These are phyloP conservation scores for Ochropacha duplaris DNA, from an alignment of 2,888 invertebrate genomes.

Conservation along the genomic window DNA sequence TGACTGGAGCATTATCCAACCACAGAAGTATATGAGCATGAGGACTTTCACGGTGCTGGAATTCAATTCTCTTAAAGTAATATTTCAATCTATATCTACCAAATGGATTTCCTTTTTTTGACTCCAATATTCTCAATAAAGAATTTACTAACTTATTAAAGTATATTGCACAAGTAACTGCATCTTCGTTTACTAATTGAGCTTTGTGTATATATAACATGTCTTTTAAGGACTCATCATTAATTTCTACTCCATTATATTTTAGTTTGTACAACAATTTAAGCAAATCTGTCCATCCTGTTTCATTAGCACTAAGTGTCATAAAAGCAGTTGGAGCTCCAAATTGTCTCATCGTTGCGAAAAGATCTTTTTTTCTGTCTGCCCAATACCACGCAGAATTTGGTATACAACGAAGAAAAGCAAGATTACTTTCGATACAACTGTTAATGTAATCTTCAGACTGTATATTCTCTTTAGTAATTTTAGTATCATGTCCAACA, in stretches of 20 bases:
- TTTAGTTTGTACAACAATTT: constrained; percentile 44
- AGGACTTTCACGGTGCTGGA: constrained; percentile 50
- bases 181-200: constrained; percentile 40
- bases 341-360: constrained; percentile 56
- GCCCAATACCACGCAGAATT: constrained; percentile 55
- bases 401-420: constrained; percentile 48
- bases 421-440: constrained; percentile 44
- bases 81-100: constrained; percentile 34
- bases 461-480: constrained; percentile 40
- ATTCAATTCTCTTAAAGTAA: constrained; percentile 49
- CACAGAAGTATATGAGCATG: constrained; percentile 48
- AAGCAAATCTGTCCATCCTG: constrained; percentile 40
- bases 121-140: constrained; percentile 34
- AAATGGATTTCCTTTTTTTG: constrained; percentile 39
- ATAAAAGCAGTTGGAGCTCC: constrained; percentile 54
- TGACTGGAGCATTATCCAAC: constrained; percentile 44
- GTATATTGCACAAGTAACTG: constrained; percentile 39
- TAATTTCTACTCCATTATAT: constrained; percentile 28
- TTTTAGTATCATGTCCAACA: constrained; percentile 32
- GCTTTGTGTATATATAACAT: constrained; percentile 27
- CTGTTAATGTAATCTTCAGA: constrained; percentile 38
- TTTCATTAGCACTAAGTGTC: constrained; percentile 58
- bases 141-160: constrained; percentile 50
- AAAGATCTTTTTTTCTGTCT: constrained; percentile 49
- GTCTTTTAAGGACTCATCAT: constrained; percentile 22